Conservation (phyloP, 2,113 vertebrate genomes). For the Pseudopipra pipra region DNA sequence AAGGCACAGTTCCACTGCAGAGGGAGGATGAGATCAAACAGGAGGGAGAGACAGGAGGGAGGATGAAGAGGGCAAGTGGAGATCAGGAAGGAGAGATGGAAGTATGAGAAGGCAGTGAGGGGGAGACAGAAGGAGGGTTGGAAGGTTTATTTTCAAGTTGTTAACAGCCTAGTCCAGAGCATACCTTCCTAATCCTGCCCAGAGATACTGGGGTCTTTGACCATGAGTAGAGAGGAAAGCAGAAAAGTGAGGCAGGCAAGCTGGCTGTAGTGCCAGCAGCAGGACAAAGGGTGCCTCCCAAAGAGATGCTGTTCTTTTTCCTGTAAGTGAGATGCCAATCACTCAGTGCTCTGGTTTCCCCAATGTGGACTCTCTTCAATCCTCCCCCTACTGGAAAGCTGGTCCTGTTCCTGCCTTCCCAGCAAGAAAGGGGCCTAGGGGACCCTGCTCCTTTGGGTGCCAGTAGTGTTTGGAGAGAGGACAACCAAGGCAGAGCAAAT, state of each 20-base stretch:
- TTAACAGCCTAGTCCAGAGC: not conserved
- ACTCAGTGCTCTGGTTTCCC: not conserved
- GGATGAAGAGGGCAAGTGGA: not conserved
- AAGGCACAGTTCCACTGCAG: not conserved
- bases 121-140: not conserved
- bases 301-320: not conserved
- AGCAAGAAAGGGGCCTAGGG: not conserved
- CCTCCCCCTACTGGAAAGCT: not conserved
- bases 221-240: not conserved
- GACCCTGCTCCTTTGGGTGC: accelerated
- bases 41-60: not conserved
- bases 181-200: not conserved
- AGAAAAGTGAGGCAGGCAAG: not conserved
- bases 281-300: not conserved
- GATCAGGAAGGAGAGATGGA: not conserved
- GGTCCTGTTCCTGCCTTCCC: not conserved
- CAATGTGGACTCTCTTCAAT: not conserved
- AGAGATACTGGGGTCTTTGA: not conserved
- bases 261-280: accelerated
- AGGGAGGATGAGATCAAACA: not conserved
- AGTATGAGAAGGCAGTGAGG: not conserved
- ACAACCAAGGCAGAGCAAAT: not conserved
- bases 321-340: not conserved
- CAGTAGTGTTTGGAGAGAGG: not conserved
- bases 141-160: not conserved